These are phyloP conservation scores for Enteromius fasciolatus DNA, from an alignment of 2,797 vertebrate genomes.

Conservation along the genomic window DNA sequence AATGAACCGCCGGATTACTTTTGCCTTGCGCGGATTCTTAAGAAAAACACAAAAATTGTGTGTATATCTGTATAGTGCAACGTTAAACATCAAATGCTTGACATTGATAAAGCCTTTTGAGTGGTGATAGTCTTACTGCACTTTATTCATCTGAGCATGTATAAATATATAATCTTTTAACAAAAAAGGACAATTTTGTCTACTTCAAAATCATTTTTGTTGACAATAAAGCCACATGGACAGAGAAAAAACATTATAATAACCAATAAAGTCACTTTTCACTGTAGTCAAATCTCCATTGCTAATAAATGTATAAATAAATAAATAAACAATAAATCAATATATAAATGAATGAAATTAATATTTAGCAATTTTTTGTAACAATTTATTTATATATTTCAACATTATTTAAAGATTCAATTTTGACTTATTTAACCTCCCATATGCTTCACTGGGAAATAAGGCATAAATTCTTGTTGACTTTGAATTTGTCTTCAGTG, in stretches of 20 bases:
- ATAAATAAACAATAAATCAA: not conserved
- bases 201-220: not conserved
- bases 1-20: conserved; percentile 93
- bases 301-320: not conserved
- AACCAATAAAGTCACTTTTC: not conserved
- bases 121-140: not conserved
- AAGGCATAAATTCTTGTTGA: not conserved
- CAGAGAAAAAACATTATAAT: not conserved
- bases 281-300: not conserved
- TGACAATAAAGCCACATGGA: not conserved
- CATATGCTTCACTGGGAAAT: not conserved
- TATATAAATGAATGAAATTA: not conserved
- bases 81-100: not conserved
- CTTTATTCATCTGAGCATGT: no score
- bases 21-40: conserved; percentile 95
- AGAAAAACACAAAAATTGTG: not conserved
- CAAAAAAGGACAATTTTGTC: not conserved
- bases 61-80: not conserved
- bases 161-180: no score
- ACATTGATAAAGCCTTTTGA: not conserved
- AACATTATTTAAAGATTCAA: not conserved
- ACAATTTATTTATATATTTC: not conserved
- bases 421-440: not conserved
- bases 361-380: no score
- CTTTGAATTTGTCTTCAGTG: not conserved